Percentiles rank a stretch among this genome's conserved stretches.
phyloP scores from a whole-genome alignment of 2,113 vertebrate species.

The Forbesichthys agassizii region DNA sequence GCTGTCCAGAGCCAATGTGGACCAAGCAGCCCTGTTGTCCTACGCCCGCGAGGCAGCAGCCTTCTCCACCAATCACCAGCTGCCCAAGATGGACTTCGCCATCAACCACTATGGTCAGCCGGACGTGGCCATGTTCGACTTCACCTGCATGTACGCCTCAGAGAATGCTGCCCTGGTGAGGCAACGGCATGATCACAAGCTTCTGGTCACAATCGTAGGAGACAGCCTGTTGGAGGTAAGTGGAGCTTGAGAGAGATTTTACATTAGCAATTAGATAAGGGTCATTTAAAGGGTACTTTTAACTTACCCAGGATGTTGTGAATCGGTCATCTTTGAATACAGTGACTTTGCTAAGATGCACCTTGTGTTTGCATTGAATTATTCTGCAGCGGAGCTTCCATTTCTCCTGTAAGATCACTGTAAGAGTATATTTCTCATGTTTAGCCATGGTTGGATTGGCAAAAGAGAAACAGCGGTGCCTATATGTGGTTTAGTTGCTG shows the following conservation, averaged over 20 bases:
- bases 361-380: no score
- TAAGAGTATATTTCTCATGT: no score
- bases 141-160: constrained; percentile 98
- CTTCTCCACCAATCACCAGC: constrained; percentile 95
- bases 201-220: constrained; percentile 92
- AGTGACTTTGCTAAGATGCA: no score
- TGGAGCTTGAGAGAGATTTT: no score
- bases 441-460: no score
- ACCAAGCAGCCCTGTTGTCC: constrained; percentile 90
- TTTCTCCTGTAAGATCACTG: no score
- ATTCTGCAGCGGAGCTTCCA: no score
- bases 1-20: constrained; percentile 92
- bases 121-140: constrained; percentile 98
- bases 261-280: not conserved
- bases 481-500: no score
- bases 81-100: constrained; percentile 92
- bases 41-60: constrained; percentile 93
- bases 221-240: constrained; percentile 96
- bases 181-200: constrained; percentile 86
- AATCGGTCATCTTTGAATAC: not conserved
- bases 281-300: not conserved
- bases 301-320: not conserved
- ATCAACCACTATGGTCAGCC: constrained; percentile 99
- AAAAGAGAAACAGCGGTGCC: no score
- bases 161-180: constrained; percentile 94